Base-by-base conservation (phyloP, 2,888 invertebrate genomes). In the Drosophila conformis region DNA sequence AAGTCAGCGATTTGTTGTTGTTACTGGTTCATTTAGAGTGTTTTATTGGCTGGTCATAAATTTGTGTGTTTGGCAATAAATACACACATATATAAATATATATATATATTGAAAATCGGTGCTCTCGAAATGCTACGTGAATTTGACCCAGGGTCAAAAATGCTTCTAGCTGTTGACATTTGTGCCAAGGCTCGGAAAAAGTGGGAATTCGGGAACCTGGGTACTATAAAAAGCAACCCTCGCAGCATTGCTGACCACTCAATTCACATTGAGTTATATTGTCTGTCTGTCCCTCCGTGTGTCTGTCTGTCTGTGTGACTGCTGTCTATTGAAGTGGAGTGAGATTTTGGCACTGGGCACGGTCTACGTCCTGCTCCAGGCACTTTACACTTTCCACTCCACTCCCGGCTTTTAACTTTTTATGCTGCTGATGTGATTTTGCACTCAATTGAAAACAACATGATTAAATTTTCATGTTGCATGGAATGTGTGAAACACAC, bases 371-470 rank as follows among this genome's bases (percentile, higher is more conserved):
- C 49, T 48, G 42, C 42, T n/a, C 42, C 48, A 49, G 73, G 61
- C 78, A 78, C 78, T 83, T 80, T 76, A 69, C 81, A 78, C 78
- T 69, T 58, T 73, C 18, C 52, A 56, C 61, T 33, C 52, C 64
- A 52, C 42, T 59, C 29, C 42, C 6, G 61, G 46, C 56, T 69
- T 69, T 69, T 49, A 66, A 67, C 67, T 65, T 73, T 86, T 74
- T 73, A 71, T 80, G 74, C 52, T 71, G 73, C 64, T 78, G 86
- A 89, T 90, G 90, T 90, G 92, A 92, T 92, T 91, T 92, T 88
- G 91, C 92, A 92, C 91, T 91, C 91, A 90, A 91, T 91, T 89
- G 86, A 79, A 89, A 86, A 83, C 84, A 87, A 84, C 80, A 82
- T 80, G 82, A 89, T 89, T 90, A 90, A 89, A 84, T 58, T 87